These are phyloP conservation scores for Calosoma granatense DNA, from an alignment of 1,140 invertebrate genomes.

Conservation along the genomic window DNA sequence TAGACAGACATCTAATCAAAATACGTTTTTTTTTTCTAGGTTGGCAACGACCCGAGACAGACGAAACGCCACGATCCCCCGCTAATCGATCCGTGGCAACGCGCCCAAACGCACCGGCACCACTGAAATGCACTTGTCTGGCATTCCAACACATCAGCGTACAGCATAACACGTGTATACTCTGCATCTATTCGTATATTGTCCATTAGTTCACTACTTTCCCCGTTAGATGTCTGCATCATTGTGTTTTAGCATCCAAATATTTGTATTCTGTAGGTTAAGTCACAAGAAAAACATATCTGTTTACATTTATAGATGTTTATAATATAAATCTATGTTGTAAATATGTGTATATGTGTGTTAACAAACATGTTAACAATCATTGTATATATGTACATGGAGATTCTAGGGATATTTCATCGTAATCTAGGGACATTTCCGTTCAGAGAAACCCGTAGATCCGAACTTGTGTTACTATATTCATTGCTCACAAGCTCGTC, in stretches of 20 bases:
- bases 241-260: too few species aligned
- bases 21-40: not conserved
- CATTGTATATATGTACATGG: too few species aligned
- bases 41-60: not conserved
- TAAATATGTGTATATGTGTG: not conserved
- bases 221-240: too few species aligned
- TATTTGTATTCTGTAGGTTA: too few species aligned
- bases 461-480: slow-evolving; percentile 33
- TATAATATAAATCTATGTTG: slow-evolving; percentile 2
- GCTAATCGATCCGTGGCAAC: too few species aligned
- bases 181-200: too few species aligned
- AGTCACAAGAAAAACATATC: not conserved
- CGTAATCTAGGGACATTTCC: slow-evolving; percentile 15
- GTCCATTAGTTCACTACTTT: too few species aligned
- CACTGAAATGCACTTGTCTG: too few species aligned
- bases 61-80: not conserved
- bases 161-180: too few species aligned
- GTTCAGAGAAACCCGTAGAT: slow-evolving; percentile 33
- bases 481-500: slow-evolving; percentile 30
- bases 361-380: not conserved
- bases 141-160: too few species aligned
- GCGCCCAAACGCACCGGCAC: not conserved
- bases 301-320: slow-evolving; percentile 1
- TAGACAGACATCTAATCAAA: not conserved
- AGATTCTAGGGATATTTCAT: too few species aligned